Evolutionary conservation across 2,113 vertebrate species (phyloP).

Genomic region (Takifugu bimaculatus): DNA sequence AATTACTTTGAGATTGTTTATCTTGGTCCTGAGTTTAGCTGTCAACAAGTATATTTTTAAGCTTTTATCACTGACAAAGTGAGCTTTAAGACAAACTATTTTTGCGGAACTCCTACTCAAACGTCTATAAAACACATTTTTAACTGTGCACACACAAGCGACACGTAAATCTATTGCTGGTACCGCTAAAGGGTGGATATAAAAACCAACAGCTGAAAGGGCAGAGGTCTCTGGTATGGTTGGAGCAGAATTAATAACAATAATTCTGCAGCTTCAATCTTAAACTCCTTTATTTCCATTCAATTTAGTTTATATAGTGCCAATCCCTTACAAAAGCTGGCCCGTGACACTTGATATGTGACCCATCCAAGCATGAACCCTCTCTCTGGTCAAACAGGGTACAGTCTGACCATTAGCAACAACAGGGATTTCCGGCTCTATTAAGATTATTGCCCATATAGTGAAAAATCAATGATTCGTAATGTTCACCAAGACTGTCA

Average conservation of each 20-base stretch:
- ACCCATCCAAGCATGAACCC: not conserved
- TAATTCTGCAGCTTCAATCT: too few relatives aligned
- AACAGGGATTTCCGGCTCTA: not conserved
- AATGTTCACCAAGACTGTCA: not conserved
- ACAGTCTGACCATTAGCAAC: not conserved
- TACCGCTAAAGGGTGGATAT: too few relatives aligned
- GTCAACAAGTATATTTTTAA: not conserved
- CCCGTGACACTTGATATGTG: too few relatives aligned
- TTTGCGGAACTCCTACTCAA: not conserved
- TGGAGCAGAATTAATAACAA: not conserved
- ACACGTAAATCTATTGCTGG: too few relatives aligned
- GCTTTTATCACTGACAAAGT: not conserved
- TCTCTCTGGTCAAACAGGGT: too few relatives aligned
- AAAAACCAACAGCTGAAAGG: not conserved
- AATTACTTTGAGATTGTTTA: constrained; percentile 1
- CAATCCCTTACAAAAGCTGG: too few relatives aligned
- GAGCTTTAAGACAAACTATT: not conserved
- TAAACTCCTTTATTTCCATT: not conserved
- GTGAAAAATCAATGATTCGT: not conserved
- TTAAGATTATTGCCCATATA: not conserved
- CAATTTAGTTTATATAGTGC: too few relatives aligned
- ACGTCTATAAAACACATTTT: not conserved
- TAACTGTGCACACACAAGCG: not conserved
- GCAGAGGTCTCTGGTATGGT: not conserved
- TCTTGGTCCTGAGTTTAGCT: constrained; percentile 1